Evolutionary conservation across 2,888 invertebrate genomes (phyloP).

Genomic region (Sarcophaga caerulescens): DNA sequence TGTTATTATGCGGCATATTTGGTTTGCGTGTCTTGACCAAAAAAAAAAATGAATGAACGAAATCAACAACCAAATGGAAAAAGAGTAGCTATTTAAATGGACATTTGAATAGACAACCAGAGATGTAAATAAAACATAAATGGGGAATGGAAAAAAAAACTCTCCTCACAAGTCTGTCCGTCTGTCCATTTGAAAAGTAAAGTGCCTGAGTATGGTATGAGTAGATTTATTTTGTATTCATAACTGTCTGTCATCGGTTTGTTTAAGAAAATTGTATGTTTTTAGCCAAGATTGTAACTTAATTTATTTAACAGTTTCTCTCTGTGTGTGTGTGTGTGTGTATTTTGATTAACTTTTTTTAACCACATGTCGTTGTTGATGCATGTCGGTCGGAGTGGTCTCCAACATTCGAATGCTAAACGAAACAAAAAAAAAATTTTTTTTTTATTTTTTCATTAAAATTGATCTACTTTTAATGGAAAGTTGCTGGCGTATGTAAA

Average conservation of each 20-base stretch:
- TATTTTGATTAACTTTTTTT: background rate
- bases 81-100: conserved; percentile 53
- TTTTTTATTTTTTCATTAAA: background rate
- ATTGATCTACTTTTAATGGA: conserved; percentile 11
- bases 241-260: conserved; percentile 64
- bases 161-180: background rate
- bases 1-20: background rate
- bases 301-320: conserved; percentile 40
- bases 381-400: background rate
- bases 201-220: conserved; percentile 35
- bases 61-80: conserved; percentile 15
- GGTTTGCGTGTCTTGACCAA: conserved; percentile 56
- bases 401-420: background rate
- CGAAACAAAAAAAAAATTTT: background rate
- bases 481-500: background rate
- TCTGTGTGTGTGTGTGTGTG: too few species aligned
- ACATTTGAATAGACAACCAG: conserved; percentile 62
- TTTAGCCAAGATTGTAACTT: conserved; percentile 55
- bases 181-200: background rate
- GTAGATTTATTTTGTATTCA: conserved; percentile 64
- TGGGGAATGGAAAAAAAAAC: background rate
- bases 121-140: conserved; percentile 12
- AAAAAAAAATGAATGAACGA: too few species aligned
- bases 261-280: conserved; percentile 35
- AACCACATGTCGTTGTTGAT: background rate